Evolutionary conservation across 2,888 invertebrate genomes (phyloP).

Genomic region (Fissipunctia ypsillon): DNA sequence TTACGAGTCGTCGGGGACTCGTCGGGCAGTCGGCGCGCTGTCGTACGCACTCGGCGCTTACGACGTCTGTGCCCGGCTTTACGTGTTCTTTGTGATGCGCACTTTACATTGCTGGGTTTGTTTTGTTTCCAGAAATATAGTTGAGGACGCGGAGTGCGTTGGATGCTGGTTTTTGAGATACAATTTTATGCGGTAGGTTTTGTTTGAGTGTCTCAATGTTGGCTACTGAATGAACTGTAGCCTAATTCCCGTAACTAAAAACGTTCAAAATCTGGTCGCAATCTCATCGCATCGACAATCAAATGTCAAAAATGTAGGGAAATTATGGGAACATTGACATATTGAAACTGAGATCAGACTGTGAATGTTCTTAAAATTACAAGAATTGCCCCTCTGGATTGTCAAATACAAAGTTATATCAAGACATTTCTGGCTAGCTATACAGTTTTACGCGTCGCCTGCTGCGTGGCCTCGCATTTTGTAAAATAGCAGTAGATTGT

Average conservation of each 20-base stretch:
- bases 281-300: too few relatives aligned
- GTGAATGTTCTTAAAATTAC: too few relatives aligned
- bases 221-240: constrained; percentile 6
- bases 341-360: too few relatives aligned
- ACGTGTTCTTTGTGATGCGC: constrained; percentile 36
- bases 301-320: too few relatives aligned
- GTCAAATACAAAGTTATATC: not conserved
- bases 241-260: too few relatives aligned
- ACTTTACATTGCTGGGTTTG: constrained; percentile 26
- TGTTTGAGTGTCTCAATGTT: constrained; percentile 23
- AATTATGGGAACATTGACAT: too few relatives aligned
- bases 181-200: not conserved
- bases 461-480: not conserved
- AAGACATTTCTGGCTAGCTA: not conserved
- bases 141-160: not conserved
- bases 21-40: constrained; percentile 46
- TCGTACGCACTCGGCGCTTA: constrained; percentile 60
- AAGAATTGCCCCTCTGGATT: too few relatives aligned
- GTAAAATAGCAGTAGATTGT: not conserved
- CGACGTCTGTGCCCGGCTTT: constrained; percentile 40
- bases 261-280: too few relatives aligned
- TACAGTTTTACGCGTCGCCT: not conserved
- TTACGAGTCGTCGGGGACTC: constrained; percentile 69
- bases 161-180: constrained; percentile 19
- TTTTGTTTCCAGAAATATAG: constrained; percentile 26